Conservation (phyloP, 2,113 vertebrate species). For the Acrocephalus arundinaceus region DNA sequence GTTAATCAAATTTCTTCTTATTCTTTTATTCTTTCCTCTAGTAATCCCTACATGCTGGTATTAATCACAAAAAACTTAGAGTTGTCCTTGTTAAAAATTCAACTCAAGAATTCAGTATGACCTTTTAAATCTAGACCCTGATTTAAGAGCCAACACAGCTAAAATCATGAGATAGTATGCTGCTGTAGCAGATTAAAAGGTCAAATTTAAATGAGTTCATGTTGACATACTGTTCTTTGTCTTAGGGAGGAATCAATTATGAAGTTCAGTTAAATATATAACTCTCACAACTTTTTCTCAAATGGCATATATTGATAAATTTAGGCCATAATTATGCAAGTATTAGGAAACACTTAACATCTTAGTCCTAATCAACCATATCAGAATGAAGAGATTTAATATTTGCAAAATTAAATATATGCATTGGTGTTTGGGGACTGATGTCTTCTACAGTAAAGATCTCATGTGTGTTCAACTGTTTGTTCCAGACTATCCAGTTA, state of each 20-base stretch:
- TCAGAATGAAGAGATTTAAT: not conserved
- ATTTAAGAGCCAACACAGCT: conserved; percentile 57
- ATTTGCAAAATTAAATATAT: not conserved
- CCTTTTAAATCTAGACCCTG: conserved; percentile 66
- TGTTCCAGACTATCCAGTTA: not conserved
- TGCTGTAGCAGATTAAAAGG: conserved; percentile 65
- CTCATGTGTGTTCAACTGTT: not conserved
- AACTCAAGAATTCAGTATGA: conserved; percentile 29
- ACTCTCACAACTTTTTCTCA: not conserved
- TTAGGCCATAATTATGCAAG: not conserved
- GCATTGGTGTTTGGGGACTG: not conserved
- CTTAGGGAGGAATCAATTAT: conserved; percentile 25
- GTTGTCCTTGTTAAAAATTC: conserved; percentile 21
- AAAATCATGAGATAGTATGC: conserved; percentile 44
- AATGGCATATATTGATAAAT: not conserved
- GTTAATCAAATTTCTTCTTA: not conserved
- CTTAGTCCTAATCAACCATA: not conserved
- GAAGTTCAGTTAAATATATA: conserved; percentile 3
- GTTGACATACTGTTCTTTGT: conserved; percentile 46
- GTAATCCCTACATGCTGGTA: not conserved
- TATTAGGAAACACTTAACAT: conserved; percentile 18
- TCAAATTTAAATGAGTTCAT: conserved; percentile 64
- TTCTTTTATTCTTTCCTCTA: not conserved
- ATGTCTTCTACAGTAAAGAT: not conserved
- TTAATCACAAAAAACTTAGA: conserved; percentile 2